Evolutionary conservation across 2,113 vertebrate genomes (phyloP).

Genomic region (Setophaga petechia): DNA sequence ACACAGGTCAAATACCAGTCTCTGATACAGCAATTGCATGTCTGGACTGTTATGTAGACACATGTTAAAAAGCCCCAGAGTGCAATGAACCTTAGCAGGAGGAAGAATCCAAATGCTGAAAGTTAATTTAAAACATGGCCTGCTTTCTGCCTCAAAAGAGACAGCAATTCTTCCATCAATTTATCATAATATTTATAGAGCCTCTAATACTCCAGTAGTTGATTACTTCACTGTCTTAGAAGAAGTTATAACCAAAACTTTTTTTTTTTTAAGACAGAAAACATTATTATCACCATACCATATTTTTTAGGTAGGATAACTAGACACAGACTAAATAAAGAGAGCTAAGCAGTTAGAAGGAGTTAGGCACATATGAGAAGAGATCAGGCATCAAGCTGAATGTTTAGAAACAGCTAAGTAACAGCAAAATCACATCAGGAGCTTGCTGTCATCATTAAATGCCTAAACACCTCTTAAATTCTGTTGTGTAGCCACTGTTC

Average conservation of each 20-base stretch:
- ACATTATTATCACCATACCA: not conserved
- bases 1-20: not conserved
- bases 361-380: not conserved
- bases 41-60: not conserved
- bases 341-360: not conserved
- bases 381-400: not conserved
- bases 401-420: not conserved
- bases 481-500: not conserved
- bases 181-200: not conserved
- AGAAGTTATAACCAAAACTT: not conserved
- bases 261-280: not conserved
- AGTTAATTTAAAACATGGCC: not conserved
- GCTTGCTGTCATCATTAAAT: not conserved
- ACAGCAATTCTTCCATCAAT: not conserved
- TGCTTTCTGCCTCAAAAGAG: not conserved
- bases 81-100: not conserved
- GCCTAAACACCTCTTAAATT: not conserved
- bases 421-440: not conserved
- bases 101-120: not conserved
- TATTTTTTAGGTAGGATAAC: not conserved
- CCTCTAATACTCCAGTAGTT: not conserved
- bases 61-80: not conserved
- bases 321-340: not conserved
- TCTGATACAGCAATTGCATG: not conserved
- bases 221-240: not conserved